A percentile compares a stretch with the other conserved stretches of the same genome.
phyloP scores from a whole-genome alignment of 2,113 vertebrate species.

The Megalops atlanticus region DNA sequence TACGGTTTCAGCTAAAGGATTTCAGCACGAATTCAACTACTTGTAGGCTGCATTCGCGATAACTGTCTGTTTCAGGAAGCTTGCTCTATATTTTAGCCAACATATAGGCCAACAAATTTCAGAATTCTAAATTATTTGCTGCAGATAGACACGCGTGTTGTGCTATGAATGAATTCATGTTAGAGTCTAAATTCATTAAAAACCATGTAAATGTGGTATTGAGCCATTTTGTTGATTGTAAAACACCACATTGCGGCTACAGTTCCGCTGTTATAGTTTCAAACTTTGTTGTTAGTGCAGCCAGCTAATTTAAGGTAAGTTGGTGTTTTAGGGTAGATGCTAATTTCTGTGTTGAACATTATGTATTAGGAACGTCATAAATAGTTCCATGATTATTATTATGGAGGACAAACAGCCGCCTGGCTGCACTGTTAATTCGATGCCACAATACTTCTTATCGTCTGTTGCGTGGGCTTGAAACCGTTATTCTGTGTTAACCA shows the following conservation, averaged over 20 bases:
- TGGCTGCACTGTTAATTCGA: neutral
- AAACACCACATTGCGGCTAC: too few species aligned
- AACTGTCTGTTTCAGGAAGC: neutral
- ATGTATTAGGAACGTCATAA: neutral
- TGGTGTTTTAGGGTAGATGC: too few species aligned
- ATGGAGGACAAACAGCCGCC: neutral
- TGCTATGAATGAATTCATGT: neutral
- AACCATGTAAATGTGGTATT: neutral
- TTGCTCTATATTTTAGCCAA: neutral
- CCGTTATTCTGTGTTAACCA: slow-evolving; percentile 48
- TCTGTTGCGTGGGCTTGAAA: slow-evolving; percentile 37
- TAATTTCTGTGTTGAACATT: neutral
- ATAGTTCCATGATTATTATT: neutral
- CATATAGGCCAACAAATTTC: neutral
- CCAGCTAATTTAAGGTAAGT: too few species aligned
- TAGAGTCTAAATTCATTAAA: neutral
- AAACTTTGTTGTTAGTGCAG: too few species aligned
- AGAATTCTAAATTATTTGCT: neutral
- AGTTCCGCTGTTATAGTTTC: too few species aligned
- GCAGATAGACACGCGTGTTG: neutral
- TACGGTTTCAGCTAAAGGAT: too few species aligned
- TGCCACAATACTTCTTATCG: neutral
- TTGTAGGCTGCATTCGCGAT: too few species aligned
- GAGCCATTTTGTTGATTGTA: too few species aligned
- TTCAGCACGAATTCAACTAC: too few species aligned